phyloP scores from a whole-genome alignment of 2,113 vertebrate genomes.

The Salminus brasiliensis region DNA sequence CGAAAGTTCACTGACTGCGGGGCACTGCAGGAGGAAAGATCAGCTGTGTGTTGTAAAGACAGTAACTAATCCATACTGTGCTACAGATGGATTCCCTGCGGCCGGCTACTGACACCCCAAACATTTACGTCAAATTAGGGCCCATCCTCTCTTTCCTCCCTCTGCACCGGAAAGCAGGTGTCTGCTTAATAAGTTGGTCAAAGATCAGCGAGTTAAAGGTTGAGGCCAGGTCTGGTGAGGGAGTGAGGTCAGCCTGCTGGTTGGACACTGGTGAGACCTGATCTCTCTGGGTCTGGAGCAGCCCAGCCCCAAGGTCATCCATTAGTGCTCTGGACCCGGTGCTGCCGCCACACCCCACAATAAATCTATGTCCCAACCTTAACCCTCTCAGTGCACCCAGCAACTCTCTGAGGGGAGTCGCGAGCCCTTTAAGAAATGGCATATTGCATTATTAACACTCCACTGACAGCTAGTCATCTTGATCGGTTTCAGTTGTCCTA shows the following conservation, averaged over 20 bases:
- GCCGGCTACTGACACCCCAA: conserved; percentile 73
- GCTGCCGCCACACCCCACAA: conserved; percentile 81
- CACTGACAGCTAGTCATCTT: conserved; percentile 76
- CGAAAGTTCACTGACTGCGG: conserved; percentile 34
- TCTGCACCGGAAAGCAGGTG: conserved; percentile 90
- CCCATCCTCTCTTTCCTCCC: conserved; percentile 69
- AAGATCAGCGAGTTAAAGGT: conserved; percentile 98
- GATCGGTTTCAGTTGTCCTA: conserved; percentile 43
- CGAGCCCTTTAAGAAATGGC: conserved; percentile 76
- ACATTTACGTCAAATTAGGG: conserved; percentile 87
- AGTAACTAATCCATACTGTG: conserved; percentile 53
- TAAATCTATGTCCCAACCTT: conserved; percentile 96
- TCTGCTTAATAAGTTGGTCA: conserved; percentile 98
- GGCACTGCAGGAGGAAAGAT: conserved; percentile 17
- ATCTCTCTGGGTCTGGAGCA: conserved; percentile 92
- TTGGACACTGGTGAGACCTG: conserved; percentile 92
- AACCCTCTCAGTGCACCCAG: conserved; percentile 91
- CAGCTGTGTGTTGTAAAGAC: conserved; percentile 32
- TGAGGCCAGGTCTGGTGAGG: conserved; percentile 85
- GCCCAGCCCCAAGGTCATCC: conserved; percentile 97
- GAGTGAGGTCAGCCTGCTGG: conserved; percentile 86
- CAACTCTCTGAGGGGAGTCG: conserved; percentile 81
- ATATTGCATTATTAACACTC: conserved; percentile 81
- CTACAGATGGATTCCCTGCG: conserved; percentile 80
- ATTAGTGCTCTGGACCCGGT: conserved; percentile 94